phyloP scores from a whole-genome alignment of 2,888 invertebrate genomes.

The Platycnemis pennipes region DNA sequence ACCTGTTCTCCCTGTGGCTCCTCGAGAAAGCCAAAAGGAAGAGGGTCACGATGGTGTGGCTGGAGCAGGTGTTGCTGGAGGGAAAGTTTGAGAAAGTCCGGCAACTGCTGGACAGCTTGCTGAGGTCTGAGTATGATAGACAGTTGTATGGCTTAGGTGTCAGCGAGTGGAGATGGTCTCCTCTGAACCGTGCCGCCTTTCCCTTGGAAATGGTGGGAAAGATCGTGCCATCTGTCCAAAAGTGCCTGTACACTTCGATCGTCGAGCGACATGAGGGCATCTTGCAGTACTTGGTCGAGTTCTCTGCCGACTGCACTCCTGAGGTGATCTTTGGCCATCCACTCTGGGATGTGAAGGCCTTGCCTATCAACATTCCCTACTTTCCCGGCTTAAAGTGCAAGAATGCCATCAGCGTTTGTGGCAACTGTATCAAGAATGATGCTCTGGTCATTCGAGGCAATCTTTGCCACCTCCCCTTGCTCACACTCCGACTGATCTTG shows the following conservation, averaged over 20 bases:
- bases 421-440: background rate
- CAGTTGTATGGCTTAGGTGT: background rate
- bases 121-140: background rate
- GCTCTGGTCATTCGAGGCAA: background rate
- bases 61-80: background rate
- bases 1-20: background rate
- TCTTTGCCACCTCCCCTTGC: background rate
- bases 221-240: background rate
- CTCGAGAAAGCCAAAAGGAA: background rate
- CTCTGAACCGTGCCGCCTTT: background rate
- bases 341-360: background rate
- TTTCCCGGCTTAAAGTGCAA: background rate
- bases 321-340: background rate
- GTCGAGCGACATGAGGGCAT: background rate
- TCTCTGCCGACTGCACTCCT: background rate
- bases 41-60: background rate
- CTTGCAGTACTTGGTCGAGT: background rate
- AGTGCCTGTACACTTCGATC: background rate
- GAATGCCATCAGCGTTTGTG: background rate
- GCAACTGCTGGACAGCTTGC: background rate
- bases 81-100: background rate
- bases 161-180: background rate
- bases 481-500: background rate
- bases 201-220: background rate
- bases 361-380: background rate